phyloP scores from a whole-genome alignment of 1,140 invertebrate genomes.

The Polypedilum vanderplanki region DNA sequence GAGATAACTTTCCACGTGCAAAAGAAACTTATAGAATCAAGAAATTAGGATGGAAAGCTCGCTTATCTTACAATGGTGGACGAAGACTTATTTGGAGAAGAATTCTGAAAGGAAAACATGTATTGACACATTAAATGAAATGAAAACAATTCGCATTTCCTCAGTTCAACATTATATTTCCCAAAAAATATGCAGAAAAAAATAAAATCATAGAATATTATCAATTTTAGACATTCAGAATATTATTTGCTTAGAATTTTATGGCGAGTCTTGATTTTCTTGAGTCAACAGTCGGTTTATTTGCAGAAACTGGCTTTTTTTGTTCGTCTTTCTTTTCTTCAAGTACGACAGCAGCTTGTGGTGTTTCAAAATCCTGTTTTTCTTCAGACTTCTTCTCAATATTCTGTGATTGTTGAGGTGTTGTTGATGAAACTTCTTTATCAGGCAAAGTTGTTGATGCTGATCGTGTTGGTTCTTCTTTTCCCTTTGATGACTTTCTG shows the following conservation, averaged over 20 bases:
- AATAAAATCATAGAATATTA: background rate
- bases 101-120: slow-evolving; percentile 63
- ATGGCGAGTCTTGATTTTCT: slow-evolving; percentile 7
- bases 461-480: background rate
- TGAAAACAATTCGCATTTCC: background rate
- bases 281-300: background rate
- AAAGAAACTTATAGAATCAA: slow-evolving; percentile 62
- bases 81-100: slow-evolving; percentile 63
- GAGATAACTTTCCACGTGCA: slow-evolving; percentile 64
- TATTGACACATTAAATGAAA: slow-evolving; percentile 61
- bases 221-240: too few relatives aligned
- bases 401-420: background rate
- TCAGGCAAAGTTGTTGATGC: background rate
- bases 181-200: background rate
- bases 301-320: background rate
- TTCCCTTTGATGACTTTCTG: background rate
- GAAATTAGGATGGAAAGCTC: slow-evolving; percentile 57
- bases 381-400: background rate
- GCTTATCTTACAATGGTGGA: slow-evolving; percentile 60
- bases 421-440: background rate
- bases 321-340: background rate
- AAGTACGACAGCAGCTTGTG: background rate
- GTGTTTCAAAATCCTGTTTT: background rate
- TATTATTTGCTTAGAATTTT: background rate
- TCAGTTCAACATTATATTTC: background rate